Evolutionary conservation across 2,888 invertebrate genomes (phyloP), one percentile per base, ranked within the genome.

Genomic region (Oligia fasciuncula): DNA sequence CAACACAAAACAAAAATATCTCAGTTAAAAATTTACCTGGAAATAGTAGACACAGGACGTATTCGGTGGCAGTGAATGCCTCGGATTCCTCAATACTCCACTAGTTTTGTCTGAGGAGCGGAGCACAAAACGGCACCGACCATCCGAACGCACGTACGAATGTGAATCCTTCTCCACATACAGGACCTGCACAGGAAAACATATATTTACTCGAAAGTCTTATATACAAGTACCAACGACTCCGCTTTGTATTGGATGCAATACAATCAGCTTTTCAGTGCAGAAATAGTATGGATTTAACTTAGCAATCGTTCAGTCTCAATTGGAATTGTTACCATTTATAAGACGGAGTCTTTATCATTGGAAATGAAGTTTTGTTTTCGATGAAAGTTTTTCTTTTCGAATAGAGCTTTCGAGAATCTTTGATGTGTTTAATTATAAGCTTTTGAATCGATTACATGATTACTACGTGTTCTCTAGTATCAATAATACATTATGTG

Each of bases 31-130:
- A 77, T 60, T 66, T 91, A 97, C 97, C 94, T 97, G 97, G 92
- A 98, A 98, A 92, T 98, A 98, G 94, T 98, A 98, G 82, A 98
- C 97, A 93, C 98, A 98, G 11, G 98, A 98, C 1, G 98, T 98
- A 94, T 98, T 98, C 3, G 98, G 98, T 0, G 98, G 98, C 78
- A 98, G 95, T 1, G 98, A 98, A 93, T 98, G 98, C 72, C 97
- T 96, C 4, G 98, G 98, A 93, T 98, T 98, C 91, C 98, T 97
- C 74, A 98, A 93, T 72, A 98, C 97, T 8, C 98, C 98, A 85
- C 98, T 98, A 65, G 98, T 97, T 91, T 97, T 97, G 91, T 98
- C 98, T 90, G 98, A 98, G 63, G 98, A 98, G 80, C 98, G 98
- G 68, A 98, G 97, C 82, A 98, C 97, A 94, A 98, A 98, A 91